phyloP scores from a whole-genome alignment of 2,888 invertebrate genomes.

The Drosophila yooni region DNA sequence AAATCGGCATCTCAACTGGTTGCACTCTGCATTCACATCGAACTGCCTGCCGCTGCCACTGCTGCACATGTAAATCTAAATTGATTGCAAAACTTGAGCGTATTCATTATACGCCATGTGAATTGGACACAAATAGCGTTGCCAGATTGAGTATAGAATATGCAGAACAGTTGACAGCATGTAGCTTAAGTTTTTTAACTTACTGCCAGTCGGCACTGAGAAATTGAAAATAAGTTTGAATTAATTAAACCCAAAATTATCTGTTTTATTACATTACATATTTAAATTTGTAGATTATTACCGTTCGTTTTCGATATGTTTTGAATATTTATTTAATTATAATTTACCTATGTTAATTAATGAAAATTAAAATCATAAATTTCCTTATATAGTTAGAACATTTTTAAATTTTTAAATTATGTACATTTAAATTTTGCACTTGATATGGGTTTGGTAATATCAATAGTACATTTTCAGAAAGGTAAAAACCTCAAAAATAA shows the following conservation, averaged over 20 bases:
- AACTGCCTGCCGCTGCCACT: conserved; percentile 37
- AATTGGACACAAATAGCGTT: conserved; percentile 41
- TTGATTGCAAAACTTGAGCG: conserved; percentile 71
- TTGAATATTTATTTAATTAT: neutral
- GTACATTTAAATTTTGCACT: neutral
- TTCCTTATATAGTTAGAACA: fast-evolving
- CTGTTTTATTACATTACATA: neutral
- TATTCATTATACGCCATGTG: conserved; percentile 60
- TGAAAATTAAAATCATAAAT: neutral
- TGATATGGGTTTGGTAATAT: neutral
- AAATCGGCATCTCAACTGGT: conserved; percentile 60
- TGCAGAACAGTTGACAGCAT: conserved; percentile 2
- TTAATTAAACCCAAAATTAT: neutral
- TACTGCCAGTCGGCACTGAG: neutral
- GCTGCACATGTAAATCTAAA: conserved; percentile 74
- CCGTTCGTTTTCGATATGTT: neutral
- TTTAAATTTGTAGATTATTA: neutral
- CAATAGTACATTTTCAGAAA: too few species aligned
- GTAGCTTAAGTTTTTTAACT: neutral
- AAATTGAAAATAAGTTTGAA: neutral
- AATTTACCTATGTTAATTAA: neutral
- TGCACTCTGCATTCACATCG: conserved; percentile 37
- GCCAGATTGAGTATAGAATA: conserved; percentile 41
- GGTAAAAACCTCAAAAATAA: neutral
- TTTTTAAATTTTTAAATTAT: neutral